Conservation (phyloP, 2,888 invertebrate species). For the Drosophila antonietae region DNA sequence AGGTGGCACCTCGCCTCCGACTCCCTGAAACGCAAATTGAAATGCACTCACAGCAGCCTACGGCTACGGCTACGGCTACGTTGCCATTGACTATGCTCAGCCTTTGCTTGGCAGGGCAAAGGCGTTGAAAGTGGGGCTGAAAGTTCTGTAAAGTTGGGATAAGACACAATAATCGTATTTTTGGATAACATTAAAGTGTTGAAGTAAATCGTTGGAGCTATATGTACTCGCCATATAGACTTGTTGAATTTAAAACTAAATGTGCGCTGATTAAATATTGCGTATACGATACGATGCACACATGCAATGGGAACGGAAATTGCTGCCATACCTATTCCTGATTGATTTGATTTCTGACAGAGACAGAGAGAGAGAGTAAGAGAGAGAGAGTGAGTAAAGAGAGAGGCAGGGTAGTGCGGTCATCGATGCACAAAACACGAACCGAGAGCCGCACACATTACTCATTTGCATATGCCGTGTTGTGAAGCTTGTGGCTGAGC, state of each 20-base stretch:
- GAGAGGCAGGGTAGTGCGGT: conserved; percentile 19
- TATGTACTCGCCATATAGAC: conserved; percentile 31
- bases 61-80: background rate
- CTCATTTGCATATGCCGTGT: conserved; percentile 71
- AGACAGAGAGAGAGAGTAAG: conserved; percentile 1
- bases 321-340: conserved; percentile 68
- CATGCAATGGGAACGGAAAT: background rate
- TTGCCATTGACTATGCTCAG: background rate
- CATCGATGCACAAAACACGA: conserved; percentile 24
- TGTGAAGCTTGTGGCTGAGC: conserved; percentile 41
- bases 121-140: background rate
- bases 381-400: background rate
- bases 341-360: conserved; percentile 64
- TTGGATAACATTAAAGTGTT: background rate
- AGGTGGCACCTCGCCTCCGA: conserved; percentile 26
- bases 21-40: conserved; percentile 21
- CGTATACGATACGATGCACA: conserved; percentile 41
- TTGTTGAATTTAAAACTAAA: conserved; percentile 47
- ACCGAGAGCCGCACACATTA: conserved; percentile 30
- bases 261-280: conserved; percentile 34
- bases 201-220: background rate
- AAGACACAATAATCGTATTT: conserved; percentile 23
- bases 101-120: conserved; percentile 1
- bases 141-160: conserved; percentile 1
- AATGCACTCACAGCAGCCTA: conserved; percentile 9